Percentiles rank a stretch among this genome's conserved stretches.
These are phyloP conservation scores for Symphodus melops DNA, from an alignment of 2,113 vertebrate genomes.

Conservation along the genomic window DNA sequence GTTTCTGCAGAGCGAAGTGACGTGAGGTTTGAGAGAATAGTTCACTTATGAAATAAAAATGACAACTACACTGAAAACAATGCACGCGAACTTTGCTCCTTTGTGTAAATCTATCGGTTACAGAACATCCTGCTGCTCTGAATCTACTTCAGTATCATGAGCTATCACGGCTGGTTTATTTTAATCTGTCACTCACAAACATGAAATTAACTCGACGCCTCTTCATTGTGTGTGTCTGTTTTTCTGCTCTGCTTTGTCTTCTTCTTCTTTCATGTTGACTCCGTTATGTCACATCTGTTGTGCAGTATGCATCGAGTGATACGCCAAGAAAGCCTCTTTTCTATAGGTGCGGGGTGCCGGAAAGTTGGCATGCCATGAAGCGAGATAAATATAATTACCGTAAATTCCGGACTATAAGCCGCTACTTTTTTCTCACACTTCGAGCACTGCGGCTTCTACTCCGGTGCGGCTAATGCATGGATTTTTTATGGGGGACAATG, in stretches of 20 bases:
- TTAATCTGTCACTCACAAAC: neutral
- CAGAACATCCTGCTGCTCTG: neutral
- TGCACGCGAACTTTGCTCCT: neutral
- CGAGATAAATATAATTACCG: neutral
- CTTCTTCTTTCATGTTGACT: neutral
- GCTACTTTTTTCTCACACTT: no score
- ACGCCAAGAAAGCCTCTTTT: neutral
- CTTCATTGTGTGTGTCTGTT: neutral
- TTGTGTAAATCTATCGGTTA: neutral
- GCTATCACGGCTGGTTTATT: neutral
- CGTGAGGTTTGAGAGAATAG: no score
- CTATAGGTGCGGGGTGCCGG: neutral
- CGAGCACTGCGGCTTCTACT: no score
- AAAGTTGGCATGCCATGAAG: neutral
- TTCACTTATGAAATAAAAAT: no score
- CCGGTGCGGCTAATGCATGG: no score
- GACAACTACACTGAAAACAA: neutral
- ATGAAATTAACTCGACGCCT: neutral
- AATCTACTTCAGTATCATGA: no score
- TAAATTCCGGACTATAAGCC: no score
- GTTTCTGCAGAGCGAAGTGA: no score
- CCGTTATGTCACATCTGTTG: neutral
- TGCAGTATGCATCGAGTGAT: neutral
- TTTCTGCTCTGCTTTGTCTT: neutral
- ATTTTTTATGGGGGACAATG: no score